A percentile compares a stretch with the other conserved stretches of the same genome.
Evolutionary conservation across 1,140 invertebrate species (phyloP).

Genomic region (Bilobella aurantiaca): DNA sequence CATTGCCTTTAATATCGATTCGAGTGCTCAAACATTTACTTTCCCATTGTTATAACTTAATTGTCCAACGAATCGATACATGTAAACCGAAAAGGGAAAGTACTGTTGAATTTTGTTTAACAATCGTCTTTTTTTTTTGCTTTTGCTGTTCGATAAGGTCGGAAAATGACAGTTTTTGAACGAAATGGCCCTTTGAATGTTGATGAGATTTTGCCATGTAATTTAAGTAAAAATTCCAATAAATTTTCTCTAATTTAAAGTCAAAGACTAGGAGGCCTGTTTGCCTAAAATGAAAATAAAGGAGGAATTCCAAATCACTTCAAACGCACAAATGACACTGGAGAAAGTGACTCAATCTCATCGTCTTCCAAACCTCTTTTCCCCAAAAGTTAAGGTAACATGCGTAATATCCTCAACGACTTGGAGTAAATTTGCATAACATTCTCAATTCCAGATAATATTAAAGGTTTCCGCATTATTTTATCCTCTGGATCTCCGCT

Average conservation of each 20-base stretch:
- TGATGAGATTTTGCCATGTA: too few species aligned
- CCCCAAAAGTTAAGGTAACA: slow-evolving; percentile 2
- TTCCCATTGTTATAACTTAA: too few species aligned
- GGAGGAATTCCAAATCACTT: not conserved
- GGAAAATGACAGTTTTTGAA: too few species aligned
- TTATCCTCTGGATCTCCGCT: not conserved
- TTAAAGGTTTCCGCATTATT: not conserved
- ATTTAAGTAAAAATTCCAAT: slow-evolving; percentile 4
- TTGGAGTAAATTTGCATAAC: slow-evolving; percentile 1
- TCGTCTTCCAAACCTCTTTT: not conserved
- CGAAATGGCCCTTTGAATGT: too few species aligned
- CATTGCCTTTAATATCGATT: too few species aligned
- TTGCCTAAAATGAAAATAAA: slow-evolving; percentile 4
- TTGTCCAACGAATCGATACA: too few species aligned
- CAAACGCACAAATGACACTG: not conserved
- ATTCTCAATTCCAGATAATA: not conserved
- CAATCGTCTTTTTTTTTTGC: too few species aligned
- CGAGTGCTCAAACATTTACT: too few species aligned
- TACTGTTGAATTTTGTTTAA: too few species aligned
- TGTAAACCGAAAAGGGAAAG: too few species aligned
- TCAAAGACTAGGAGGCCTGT: not conserved
- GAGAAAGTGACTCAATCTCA: slow-evolving; percentile 1
- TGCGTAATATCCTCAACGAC: not conserved
- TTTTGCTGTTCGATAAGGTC: too few species aligned
- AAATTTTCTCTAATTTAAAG: not conserved